Evolutionary conservation across 2,888 invertebrate species (phyloP).

Genomic region (Perizoma affinitatum): DNA sequence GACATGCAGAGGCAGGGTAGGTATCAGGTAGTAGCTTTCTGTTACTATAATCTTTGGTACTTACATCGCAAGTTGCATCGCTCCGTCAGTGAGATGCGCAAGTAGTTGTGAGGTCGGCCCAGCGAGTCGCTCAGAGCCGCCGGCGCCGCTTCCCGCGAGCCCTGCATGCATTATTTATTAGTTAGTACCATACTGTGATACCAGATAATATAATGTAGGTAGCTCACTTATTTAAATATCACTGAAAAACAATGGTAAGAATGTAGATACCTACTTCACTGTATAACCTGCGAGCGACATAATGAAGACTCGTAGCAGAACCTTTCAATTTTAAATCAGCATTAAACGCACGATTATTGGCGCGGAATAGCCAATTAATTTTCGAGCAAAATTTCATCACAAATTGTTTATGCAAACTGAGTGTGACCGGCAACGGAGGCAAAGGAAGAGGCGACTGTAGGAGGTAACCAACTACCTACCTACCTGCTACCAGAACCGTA

Average conservation of each 20-base stretch:
- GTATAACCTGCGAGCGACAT: slow-evolving; percentile 11
- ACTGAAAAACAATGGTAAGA: neutral
- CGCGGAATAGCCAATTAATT: slow-evolving; percentile 28
- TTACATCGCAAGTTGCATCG: slow-evolving; percentile 98
- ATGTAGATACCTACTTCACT: slow-evolving; percentile 22
- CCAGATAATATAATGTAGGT: too few relatives aligned
- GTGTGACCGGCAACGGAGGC: too few relatives aligned
- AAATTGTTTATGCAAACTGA: neutral
- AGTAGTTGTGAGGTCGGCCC: slow-evolving; percentile 95
- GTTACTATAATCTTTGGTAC: too few relatives aligned
- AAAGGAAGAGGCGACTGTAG: too few relatives aligned
- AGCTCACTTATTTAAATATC: too few relatives aligned
- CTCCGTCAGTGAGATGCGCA: slow-evolving; percentile 98
- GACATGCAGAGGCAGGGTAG: too few relatives aligned
- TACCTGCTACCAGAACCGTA: too few relatives aligned
- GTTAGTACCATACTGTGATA: too few relatives aligned
- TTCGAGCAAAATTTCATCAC: slow-evolving; percentile 31
- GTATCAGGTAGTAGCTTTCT: too few relatives aligned
- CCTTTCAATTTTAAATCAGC: neutral
- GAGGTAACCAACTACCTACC: too few relatives aligned
- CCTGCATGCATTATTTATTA: slow-evolving; percentile 10
- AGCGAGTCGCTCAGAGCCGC: slow-evolving; percentile 89
- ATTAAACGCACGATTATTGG: slow-evolving; percentile 1
- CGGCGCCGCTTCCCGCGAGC: slow-evolving; percentile 7
- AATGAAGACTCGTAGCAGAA: neutral